These are phyloP conservation scores for Dendrolimus punctatus DNA, from an alignment of 1,140 invertebrate genomes.

Conservation along the genomic window DNA sequence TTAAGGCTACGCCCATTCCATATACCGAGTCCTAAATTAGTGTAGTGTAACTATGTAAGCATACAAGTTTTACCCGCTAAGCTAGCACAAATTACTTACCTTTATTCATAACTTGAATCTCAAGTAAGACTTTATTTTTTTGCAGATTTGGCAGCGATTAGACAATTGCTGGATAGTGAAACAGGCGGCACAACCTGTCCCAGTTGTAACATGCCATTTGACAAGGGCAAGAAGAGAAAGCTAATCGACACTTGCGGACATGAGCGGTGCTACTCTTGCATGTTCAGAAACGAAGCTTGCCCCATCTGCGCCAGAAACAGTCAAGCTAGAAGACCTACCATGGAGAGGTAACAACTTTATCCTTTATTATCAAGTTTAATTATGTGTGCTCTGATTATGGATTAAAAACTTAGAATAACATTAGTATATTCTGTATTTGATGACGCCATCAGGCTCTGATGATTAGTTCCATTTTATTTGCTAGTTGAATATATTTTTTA, in stretches of 20 bases:
- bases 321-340: conserved; percentile 38
- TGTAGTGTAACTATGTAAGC: too few species aligned
- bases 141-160: conserved; percentile 63
- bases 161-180: conserved; percentile 63
- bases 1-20: too few species aligned
- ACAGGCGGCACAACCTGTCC: conserved; percentile 79
- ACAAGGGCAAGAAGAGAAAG: conserved; percentile 94
- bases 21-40: too few species aligned
- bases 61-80: too few species aligned
- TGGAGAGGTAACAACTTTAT: conserved; percentile 27
- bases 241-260: conserved; percentile 95
- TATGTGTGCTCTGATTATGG: too few species aligned
- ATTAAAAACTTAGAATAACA: too few species aligned
- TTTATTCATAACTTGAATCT: background rate
- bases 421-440: too few species aligned
- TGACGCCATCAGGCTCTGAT: too few species aligned
- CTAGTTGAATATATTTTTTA: too few species aligned
- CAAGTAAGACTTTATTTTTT: conserved; percentile 17
- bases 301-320: conserved; percentile 82
- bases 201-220: conserved; percentile 92
- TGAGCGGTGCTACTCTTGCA: conserved; percentile 93
- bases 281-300: conserved; percentile 92
- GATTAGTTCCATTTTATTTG: too few species aligned
- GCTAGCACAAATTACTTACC: background rate
- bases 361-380: too few species aligned